Base-by-base conservation (phyloP, 2,888 invertebrate species). In the Yponomeuta malinellus region DNA sequence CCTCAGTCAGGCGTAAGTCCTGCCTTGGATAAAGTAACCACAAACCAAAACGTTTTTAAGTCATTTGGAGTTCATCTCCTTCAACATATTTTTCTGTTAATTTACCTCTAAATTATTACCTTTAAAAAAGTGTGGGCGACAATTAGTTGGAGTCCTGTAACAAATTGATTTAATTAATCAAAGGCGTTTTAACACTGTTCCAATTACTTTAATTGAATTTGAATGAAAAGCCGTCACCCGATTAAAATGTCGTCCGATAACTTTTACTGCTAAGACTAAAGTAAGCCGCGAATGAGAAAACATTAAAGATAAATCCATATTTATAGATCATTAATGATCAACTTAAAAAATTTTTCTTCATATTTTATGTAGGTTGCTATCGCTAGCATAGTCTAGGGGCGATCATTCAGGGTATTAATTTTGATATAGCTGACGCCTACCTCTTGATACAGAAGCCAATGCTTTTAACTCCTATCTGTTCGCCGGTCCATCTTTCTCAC, bases 361-460 rank as follows among this genome's bases (percentile, higher is more conserved):
- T 67, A 29, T 31, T 68, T 48, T 48, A 4, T 10, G 23, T 48
- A 29, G 1, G 8, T 31, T 52, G 9, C 31, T 52, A 68, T 23
- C 68, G 65, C 37, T 52, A 43, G n/a, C 37, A 37, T 33, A 23
- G 31, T n/a, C 68, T 31, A 52, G 29, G 68, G 29, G 31, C 48
- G 83, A 89, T 90, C 88, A 88, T 85, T 90, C 88, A 87, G 86
- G 86, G 84, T 81, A 89, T 90, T 89, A 88, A 85, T 86, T 87
- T 87, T 77, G 88, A 90, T 90, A 89, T 82, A 81, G 81, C 80
- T 85, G 89, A 89, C 89, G 85, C 89, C 89, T 86, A 76, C 73
- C 75, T 74, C 71, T 69, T 79, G 90, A 88, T 87, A 88, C 88
- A 86, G 88, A 84, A 89, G 88, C 82, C 83, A 79, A 89, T 83